Evolutionary conservation across 35 echinoderm and acorn worm species (phyloP).

Genomic region (Eucidaris tribuloides): DNA sequence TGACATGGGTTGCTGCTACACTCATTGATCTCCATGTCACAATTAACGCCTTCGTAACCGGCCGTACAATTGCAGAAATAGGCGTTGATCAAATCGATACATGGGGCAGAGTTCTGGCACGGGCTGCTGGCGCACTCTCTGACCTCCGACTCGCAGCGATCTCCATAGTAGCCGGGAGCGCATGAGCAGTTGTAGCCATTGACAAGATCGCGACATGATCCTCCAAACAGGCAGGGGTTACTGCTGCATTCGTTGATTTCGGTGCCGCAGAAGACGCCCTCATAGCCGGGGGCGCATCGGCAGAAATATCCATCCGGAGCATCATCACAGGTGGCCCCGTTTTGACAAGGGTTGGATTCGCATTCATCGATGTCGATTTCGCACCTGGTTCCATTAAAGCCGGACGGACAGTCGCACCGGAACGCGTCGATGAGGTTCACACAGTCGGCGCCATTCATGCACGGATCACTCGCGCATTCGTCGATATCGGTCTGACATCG

Average conservation of each 20-base stretch:
- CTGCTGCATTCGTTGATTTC: slow-evolving; percentile 68
- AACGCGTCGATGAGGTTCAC: slow-evolving; percentile 31
- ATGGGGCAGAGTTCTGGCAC: slow-evolving; percentile 39
- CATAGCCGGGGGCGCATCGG: slow-evolving; percentile 8
- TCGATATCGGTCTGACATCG: slow-evolving; percentile 53
- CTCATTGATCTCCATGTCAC: slow-evolving; percentile 77
- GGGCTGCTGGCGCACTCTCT: slow-evolving; percentile 42
- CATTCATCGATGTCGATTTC: slow-evolving; percentile 49
- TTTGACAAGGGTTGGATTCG: slow-evolving; percentile 5
- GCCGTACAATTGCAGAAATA: slow-evolving; percentile 54
- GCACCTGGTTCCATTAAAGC: slow-evolving; percentile 49
- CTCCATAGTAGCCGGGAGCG: slow-evolving; percentile 15
- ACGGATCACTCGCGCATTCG: slow-evolving; percentile 57
- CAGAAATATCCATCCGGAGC: slow-evolving; percentile 25
- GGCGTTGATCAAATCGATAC: slow-evolving; percentile 41
- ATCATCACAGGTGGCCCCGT: slow-evolving; percentile 34
- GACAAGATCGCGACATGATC: slow-evolving; percentile 27
- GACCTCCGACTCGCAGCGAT: slow-evolving; percentile 46
- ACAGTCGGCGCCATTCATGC: slow-evolving; percentile 57
- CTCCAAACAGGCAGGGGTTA: slow-evolving; percentile 44
- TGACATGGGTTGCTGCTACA: slow-evolving; percentile 62
- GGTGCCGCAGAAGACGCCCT: slow-evolving; percentile 10
- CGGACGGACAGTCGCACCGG: slow-evolving; percentile 41
- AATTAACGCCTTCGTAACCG: slow-evolving; percentile 57
- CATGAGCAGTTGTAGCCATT: slow-evolving; percentile 37